Percentiles rank a stretch among this genome's conserved stretches.
Evolutionary conservation across 2,113 vertebrate species (phyloP).

Genomic region (Macheiramphus alcinus): DNA sequence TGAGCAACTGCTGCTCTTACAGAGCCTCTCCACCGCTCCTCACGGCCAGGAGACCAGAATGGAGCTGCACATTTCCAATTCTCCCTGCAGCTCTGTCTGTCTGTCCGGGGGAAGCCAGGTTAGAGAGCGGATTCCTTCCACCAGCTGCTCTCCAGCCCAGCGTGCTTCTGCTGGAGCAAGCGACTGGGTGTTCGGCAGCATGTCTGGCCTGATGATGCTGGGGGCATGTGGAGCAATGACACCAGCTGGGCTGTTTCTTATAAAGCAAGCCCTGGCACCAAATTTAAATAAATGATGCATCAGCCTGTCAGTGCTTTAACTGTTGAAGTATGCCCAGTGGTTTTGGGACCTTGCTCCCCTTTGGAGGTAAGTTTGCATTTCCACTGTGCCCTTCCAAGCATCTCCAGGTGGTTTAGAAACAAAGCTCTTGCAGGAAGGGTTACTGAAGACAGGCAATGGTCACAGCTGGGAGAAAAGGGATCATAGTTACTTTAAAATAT

Average conservation of each 20-base stretch:
- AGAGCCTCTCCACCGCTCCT: not conserved
- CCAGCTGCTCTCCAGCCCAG: not conserved
- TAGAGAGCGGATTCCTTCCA: not conserved
- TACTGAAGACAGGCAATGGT: not conserved
- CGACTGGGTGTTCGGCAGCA: not conserved
- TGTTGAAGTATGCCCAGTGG: accelerated
- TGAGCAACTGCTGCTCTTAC: not conserved
- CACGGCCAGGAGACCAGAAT: not conserved
- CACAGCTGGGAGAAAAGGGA: not conserved
- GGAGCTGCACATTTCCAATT: not conserved
- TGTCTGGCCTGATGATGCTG: not conserved
- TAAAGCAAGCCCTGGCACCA: not conserved
- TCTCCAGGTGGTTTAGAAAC: not conserved
- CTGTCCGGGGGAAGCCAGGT: not conserved
- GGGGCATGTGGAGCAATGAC: not conserved
- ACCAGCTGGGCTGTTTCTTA: not conserved
- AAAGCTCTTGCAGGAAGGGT: not conserved
- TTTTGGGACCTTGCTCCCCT: not conserved
- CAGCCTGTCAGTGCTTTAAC: not conserved
- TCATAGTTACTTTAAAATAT: not conserved
- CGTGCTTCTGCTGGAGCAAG: not conserved
- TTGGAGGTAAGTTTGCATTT: not conserved
- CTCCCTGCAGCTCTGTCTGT: not conserved
- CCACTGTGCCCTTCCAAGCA: not conserved
- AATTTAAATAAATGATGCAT: not conserved